Conservation (phyloP, 1,140 invertebrate species). For the Eufriesea mexicana region DNA sequence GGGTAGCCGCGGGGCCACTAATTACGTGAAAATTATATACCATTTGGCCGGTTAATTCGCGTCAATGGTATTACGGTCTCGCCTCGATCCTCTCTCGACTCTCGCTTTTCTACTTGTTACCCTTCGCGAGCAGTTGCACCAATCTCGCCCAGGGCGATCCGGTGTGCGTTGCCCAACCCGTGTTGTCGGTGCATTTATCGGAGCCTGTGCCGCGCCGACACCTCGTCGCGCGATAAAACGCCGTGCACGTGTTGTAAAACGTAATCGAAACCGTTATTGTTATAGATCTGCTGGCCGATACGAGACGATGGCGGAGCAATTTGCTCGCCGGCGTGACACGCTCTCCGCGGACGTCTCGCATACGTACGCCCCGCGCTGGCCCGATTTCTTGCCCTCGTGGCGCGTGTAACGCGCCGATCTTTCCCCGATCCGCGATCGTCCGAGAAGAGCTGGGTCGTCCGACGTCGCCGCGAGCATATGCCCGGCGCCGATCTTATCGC, state of each 20-base stretch:
- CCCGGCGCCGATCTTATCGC: constrained; percentile 32
- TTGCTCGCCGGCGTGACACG: constrained; percentile 32
- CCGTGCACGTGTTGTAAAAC: constrained; percentile 38
- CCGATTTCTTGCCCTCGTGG: background rate
- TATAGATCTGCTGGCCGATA: constrained; percentile 37
- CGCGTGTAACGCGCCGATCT: constrained; percentile 16
- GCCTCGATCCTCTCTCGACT: constrained; percentile 2
- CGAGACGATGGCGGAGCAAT: constrained; percentile 29
- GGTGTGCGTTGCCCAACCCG: constrained; percentile 31
- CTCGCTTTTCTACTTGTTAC: constrained; percentile 25
- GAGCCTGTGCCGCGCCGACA: constrained; percentile 30
- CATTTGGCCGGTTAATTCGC: constrained; percentile 30
- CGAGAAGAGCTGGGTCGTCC: background rate
- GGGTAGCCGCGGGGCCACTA: constrained; percentile 9
- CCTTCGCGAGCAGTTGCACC: constrained; percentile 28
- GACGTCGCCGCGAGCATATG: background rate
- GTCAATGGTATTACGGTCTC: constrained; percentile 12
- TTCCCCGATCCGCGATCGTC: no score
- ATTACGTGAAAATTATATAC: constrained; percentile 50
- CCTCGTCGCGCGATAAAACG: constrained; percentile 34
- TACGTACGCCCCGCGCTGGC: background rate
- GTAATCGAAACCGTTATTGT: constrained; percentile 47
- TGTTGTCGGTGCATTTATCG: constrained; percentile 26
- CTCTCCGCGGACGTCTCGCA: background rate
- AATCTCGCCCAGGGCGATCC: constrained; percentile 39